phyloP scores from a whole-genome alignment of 1,140 invertebrate species.

The Procambarus virginalis region DNA sequence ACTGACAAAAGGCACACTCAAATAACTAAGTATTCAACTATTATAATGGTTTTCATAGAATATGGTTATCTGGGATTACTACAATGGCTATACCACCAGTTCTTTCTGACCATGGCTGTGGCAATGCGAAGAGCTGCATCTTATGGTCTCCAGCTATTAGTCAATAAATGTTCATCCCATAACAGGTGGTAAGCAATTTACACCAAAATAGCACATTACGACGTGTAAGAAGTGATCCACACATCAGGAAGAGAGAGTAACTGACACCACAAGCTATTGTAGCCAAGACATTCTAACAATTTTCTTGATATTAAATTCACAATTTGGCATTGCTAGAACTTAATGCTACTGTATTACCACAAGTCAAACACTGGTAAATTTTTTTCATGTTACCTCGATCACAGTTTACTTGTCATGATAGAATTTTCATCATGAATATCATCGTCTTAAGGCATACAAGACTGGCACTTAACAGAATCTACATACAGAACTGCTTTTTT shows the following conservation, averaged over 20 bases:
- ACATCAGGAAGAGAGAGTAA: not conserved
- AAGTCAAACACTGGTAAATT: not conserved
- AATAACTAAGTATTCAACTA: conserved; percentile 7
- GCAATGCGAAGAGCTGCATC: not conserved
- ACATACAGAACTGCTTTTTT: not conserved
- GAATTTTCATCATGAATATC: not conserved
- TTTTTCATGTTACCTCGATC: not conserved
- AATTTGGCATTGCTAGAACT: not conserved
- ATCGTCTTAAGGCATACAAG: not conserved
- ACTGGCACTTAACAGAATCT: not conserved
- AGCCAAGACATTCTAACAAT: not conserved
- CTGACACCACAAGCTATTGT: not conserved
- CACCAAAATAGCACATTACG: too few species aligned
- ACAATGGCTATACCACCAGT: not conserved
- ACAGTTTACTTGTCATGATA: not conserved
- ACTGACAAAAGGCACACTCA: conserved; percentile 10
- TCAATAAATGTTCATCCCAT: not conserved
- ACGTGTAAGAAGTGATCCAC: too few species aligned
- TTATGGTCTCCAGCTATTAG: not conserved
- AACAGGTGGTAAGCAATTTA: not conserved
- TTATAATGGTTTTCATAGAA: not conserved
- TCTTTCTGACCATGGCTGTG: not conserved
- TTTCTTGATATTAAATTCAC: not conserved
- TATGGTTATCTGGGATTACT: conserved; percentile 1
- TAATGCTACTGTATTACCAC: not conserved